Conservation (phyloP, 2,888 invertebrate species). For the Drosophila setosimentum region DNA sequence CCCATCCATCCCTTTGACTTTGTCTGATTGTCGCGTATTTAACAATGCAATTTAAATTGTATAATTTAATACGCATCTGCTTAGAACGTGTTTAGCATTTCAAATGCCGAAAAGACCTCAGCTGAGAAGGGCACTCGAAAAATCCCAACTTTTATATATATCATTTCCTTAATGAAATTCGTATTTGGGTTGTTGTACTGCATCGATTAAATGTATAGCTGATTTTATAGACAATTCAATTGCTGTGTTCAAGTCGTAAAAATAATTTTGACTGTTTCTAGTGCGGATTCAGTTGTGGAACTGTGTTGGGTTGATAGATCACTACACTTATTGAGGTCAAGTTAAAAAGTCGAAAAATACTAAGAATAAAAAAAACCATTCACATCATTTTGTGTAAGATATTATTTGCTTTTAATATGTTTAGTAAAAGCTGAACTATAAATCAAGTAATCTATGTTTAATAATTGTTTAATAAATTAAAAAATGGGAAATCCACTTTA, state of each 20-base stretch:
- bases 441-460: neutral
- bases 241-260: constrained; percentile 14
- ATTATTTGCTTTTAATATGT: neutral
- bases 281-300: constrained; percentile 26
- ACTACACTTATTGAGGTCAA: constrained; percentile 32
- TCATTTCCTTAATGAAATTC: constrained; percentile 39
- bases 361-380: constrained; percentile 19
- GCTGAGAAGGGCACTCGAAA: constrained; percentile 61
- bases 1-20: no score
- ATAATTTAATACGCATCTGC: constrained; percentile 59
- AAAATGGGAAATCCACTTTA: neutral
- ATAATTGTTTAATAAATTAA: neutral
- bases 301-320: constrained; percentile 37
- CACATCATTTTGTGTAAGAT: neutral
- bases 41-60: constrained; percentile 68
- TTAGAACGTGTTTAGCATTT: constrained; percentile 71
- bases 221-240: constrained; percentile 42
- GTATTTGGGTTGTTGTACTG: constrained; percentile 24
- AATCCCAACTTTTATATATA: constrained; percentile 4
- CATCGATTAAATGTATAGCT: constrained; percentile 54
- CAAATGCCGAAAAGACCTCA: constrained; percentile 43
- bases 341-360: neutral
- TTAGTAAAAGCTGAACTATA: neutral
- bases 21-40: constrained; percentile 55
- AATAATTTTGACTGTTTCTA: constrained; percentile 43